Base-by-base conservation (phyloP, 1,140 invertebrate genomes). In the Drosophila gunungcola region DNA sequence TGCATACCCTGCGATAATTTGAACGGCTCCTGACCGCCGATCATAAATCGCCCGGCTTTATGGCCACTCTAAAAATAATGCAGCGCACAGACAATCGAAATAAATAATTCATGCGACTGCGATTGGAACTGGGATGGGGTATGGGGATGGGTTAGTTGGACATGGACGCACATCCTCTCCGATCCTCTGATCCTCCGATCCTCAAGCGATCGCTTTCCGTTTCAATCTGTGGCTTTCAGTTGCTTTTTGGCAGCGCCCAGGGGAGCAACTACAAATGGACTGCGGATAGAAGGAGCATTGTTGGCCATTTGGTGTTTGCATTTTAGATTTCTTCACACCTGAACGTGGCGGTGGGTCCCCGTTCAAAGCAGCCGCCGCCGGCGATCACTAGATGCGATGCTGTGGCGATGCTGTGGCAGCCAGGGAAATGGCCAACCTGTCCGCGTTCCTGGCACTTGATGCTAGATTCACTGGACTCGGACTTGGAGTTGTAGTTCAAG, bases 301-400 rank as follows among this genome's bases (percentile, higher is more conserved):
- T 51, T 75, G 41, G 63, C 16, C 55, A 60, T 61, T 62, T 77
- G 77, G 60, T 89, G 84, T 89, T 89, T 89, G 84, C 84, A 89
- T 89, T 89, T 89, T 89, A 89, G 84, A 89, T 89, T 89, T 89
- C 74, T 89, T 89, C 84, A 89, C 84, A 89, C 84, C 84, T 84
- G 52, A 64, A 42, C 68, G 34, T 48, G 67, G 60, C 67, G 84
- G 84, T 80, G 76, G 84, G 84, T 88, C 84, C 62, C 39, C 64
- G 76, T 89, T 89, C 85, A 89, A 89, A 88, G 85, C 77, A 43
- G 70, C 84, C 84, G 84, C 85, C 81, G 68, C 38, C 80, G 68
- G 84, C 78, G 61, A 52, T 48, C 43, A 29, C 16, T 21, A 21
- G 16, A 21, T 21, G 13, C 42, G 27, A 10, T 32, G 29, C 29